These are phyloP conservation scores for Loris lydekkerianus DNA, from an alignment of 2,797 vertebrate genomes.

Conservation along the genomic window DNA sequence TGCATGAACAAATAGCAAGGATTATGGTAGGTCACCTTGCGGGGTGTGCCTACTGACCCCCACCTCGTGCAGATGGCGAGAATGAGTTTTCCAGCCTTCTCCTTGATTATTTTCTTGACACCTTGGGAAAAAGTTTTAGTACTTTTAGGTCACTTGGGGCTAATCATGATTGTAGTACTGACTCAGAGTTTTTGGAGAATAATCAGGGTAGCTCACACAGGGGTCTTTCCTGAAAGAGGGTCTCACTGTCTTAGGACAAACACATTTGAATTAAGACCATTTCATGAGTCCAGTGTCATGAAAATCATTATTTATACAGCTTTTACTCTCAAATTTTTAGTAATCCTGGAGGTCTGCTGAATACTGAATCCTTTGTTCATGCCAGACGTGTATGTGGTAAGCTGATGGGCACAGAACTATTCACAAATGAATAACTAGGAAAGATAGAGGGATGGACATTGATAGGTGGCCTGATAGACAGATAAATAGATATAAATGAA, in stretches of 20 bases:
- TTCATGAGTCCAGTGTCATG: constrained; percentile 12
- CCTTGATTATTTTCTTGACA: constrained; percentile 9
- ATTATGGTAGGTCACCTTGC: not conserved
- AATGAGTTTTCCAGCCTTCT: constrained; percentile 19
- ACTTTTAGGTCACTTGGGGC: constrained; percentile 68
- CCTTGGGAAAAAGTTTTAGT: constrained; percentile 49
- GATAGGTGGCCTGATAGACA: not conserved
- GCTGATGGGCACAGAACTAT: not conserved
- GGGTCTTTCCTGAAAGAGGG: constrained; percentile 55
- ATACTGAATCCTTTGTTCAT: not conserved
- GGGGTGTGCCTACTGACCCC: not conserved
- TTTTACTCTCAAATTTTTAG: constrained; percentile 50
- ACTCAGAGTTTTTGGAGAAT: constrained; percentile 57
- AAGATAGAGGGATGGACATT: not conserved
- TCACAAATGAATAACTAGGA: not conserved
- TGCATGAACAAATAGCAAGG: not conserved
- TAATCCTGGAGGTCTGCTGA: not conserved
- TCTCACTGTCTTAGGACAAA: constrained; percentile 58
- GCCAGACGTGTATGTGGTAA: not conserved
- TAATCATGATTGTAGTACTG: constrained; percentile 62
- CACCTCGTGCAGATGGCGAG: not conserved
- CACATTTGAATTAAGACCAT: constrained; percentile 59
- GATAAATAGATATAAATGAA: not conserved
- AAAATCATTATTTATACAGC: constrained; percentile 31
- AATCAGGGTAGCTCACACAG: constrained; percentile 46